These are phyloP conservation scores for Prunella himalayana DNA, from an alignment of 2,113 vertebrate genomes.

Conservation along the genomic window DNA sequence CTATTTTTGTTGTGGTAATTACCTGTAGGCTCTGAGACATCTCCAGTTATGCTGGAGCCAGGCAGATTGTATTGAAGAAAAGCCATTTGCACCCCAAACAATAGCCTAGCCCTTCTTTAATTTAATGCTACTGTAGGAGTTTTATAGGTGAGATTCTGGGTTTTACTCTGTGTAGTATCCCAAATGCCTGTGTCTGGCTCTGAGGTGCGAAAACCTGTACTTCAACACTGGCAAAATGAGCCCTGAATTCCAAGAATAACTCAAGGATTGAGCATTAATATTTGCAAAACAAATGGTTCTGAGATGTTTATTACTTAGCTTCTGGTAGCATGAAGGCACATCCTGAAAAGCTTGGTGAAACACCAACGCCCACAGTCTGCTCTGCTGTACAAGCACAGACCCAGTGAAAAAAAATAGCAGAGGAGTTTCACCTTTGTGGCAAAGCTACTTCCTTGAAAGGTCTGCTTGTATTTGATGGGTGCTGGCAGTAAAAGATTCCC, in stretches of 20 bases:
- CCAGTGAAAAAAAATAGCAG: neutral
- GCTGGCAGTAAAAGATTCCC: neutral
- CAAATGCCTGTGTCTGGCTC: neutral
- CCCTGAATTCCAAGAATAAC: neutral
- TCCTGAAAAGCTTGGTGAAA: neutral
- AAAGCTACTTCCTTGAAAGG: neutral
- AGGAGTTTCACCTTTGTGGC: neutral
- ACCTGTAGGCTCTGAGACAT: neutral
- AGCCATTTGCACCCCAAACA: neutral
- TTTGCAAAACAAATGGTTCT: neutral
- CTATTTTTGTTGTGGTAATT: conserved; percentile 18
- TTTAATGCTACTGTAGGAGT: neutral
- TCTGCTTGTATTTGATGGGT: neutral
- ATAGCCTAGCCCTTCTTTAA: neutral
- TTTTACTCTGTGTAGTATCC: neutral
- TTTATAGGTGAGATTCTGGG: neutral
- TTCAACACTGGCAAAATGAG: neutral
- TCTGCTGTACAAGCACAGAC: neutral
- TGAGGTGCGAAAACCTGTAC: neutral
- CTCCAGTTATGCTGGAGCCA: neutral
- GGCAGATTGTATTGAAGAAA: neutral
- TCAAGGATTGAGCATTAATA: neutral
- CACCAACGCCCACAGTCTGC: neutral
- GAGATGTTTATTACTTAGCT: neutral
- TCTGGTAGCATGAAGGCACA: neutral